Evolutionary conservation across 2,888 invertebrate species (phyloP).

Genomic region (Prenolepis imparis): DNA sequence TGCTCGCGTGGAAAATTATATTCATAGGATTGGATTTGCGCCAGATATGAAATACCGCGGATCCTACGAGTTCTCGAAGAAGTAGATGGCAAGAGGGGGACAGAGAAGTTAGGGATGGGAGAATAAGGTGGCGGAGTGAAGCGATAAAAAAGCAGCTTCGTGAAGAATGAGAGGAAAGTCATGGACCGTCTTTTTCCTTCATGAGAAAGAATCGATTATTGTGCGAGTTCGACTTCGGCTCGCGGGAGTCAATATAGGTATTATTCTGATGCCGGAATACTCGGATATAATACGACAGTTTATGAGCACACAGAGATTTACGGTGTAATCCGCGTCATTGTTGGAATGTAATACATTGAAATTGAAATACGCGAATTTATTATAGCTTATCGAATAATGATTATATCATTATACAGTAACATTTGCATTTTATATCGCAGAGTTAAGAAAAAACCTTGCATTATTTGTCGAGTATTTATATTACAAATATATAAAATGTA

Average conservation of each 20-base stretch:
- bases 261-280: conserved; percentile 61
- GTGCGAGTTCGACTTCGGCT: conserved; percentile 59
- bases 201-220: conserved; percentile 70
- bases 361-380: conserved; percentile 24
- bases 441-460: neutral
- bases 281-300: conserved; percentile 34
- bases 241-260: conserved; percentile 59
- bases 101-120: neutral
- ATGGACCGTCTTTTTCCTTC: conserved; percentile 41
- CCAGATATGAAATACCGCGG: conserved; percentile 84
- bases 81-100: conserved; percentile 17
- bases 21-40: conserved; percentile 85
- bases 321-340: conserved; percentile 43
- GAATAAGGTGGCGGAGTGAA: conserved; percentile 53
- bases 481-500: neutral
- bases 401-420: neutral
- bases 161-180: neutral
- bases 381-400: neutral
- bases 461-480: neutral
- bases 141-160: conserved; percentile 51
- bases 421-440: neutral
- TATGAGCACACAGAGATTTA: conserved; percentile 33
- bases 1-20: conserved; percentile 85
- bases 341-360: conserved; percentile 40
- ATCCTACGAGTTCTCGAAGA: conserved; percentile 53